Evolutionary conservation across 2,797 vertebrate species (phyloP).

Genomic region (Pachyuromys duprasi): DNA sequence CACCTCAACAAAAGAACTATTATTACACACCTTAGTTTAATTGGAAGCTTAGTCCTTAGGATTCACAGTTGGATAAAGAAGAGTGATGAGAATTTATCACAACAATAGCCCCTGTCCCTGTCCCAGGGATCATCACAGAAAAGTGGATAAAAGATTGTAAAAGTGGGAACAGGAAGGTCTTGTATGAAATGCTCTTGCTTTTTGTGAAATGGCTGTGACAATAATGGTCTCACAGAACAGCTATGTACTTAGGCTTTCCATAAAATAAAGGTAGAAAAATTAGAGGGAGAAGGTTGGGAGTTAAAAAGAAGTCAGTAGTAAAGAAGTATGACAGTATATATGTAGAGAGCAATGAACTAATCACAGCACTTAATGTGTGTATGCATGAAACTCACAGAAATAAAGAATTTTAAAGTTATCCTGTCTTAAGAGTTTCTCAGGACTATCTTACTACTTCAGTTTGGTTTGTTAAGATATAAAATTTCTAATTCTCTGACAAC

Average conservation of each 20-base stretch:
- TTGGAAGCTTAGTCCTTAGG: not conserved
- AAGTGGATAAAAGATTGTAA: not conserved
- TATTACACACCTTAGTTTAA: not conserved
- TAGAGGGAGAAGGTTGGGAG: not conserved
- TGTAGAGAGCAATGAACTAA: accelerated
- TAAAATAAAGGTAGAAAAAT: not conserved
- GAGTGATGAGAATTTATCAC: not conserved
- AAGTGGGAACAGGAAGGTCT: too few species aligned
- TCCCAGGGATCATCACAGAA: not conserved
- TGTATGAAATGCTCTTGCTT: not conserved
- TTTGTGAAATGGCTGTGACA: not conserved
- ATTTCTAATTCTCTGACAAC: not conserved
- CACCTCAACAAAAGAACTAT: not conserved
- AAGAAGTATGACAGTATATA: accelerated
- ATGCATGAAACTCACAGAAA: not conserved
- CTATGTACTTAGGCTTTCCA: not conserved
- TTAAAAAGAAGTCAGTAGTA: not conserved
- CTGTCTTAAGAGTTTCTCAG: not conserved
- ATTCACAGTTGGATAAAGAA: not conserved
- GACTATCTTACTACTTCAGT: not conserved
- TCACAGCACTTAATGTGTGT: not conserved
- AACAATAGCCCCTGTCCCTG: not conserved
- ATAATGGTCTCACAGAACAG: not conserved
- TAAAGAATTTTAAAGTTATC: not conserved
- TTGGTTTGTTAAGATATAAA: not conserved